A percentile compares a stretch with the other conserved stretches of the same genome.
Evolutionary conservation across 2,888 invertebrate genomes (phyloP).

Genomic region (Ectemnius lituratus): DNA sequence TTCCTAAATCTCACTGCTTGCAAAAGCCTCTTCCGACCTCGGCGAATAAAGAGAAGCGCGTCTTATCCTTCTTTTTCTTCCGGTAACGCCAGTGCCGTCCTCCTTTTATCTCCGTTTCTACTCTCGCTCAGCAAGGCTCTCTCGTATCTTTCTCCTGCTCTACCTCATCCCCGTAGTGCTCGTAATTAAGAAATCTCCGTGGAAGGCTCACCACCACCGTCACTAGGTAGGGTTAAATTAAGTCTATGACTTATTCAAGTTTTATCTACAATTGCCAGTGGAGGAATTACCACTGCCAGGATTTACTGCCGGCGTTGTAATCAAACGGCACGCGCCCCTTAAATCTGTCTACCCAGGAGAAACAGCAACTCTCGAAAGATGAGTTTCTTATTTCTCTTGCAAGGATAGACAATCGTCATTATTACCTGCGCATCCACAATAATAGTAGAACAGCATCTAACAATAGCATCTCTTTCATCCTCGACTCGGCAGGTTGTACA

Average conservation of each 20-base stretch:
- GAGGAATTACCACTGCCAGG: constrained; percentile 66
- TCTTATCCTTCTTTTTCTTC: constrained; percentile 21
- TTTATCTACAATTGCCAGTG: constrained; percentile 77
- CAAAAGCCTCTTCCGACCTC: constrained; percentile 55
- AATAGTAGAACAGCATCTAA: neutral
- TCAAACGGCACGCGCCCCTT: constrained; percentile 67
- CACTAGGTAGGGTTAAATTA: constrained; percentile 70
- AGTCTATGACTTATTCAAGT: constrained; percentile 77
- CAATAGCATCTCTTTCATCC: no score
- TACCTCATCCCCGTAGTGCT: constrained; percentile 33
- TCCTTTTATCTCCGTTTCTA: constrained; percentile 31
- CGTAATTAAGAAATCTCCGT: constrained; percentile 76
- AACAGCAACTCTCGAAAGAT: neutral
- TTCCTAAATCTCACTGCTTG: constrained; percentile 65
- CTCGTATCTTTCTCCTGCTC: constrained; percentile 5
- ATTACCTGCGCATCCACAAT: no score
- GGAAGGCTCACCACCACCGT: constrained; percentile 62
- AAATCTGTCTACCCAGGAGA: neutral
- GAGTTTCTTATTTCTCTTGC: neutral
- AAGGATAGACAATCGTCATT: no score
- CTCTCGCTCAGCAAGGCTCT: constrained; percentile 1
- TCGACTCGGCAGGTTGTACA: neutral
- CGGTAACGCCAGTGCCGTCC: constrained; percentile 13
- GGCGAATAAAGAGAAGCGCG: constrained; percentile 11
- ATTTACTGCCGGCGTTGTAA: constrained; percentile 70